Percentiles rank a stretch among this genome's conserved stretches.
These are phyloP conservation scores for Agriopis marginaria DNA, from an alignment of 2,888 invertebrate genomes.

Conservation along the genomic window DNA sequence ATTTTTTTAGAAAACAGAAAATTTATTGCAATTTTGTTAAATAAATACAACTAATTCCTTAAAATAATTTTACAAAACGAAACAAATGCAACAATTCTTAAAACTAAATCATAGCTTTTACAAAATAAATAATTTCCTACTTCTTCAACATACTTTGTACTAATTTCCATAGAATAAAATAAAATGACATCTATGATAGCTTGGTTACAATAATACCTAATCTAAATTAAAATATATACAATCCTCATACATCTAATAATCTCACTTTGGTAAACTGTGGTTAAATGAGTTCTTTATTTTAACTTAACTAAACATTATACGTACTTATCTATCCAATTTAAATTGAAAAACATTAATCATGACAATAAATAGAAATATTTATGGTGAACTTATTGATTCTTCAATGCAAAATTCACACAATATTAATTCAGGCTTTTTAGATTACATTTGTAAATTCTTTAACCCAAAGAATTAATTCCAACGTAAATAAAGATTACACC, in stretches of 20 bases:
- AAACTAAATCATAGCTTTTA: conserved; percentile 61
- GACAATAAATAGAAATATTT: neutral
- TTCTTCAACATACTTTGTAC: conserved; percentile 80
- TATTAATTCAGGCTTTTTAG: neutral
- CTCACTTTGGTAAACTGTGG: conserved; percentile 88
- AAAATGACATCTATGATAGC: conserved; percentile 39
- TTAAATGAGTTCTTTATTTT: conserved; percentile 69
- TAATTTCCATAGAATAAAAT: conserved; percentile 57
- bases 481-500: too few relatives aligned
- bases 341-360: conserved; percentile 24
- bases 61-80: conserved; percentile 79
- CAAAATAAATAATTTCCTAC: conserved; percentile 75
- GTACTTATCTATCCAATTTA: conserved; percentile 31
- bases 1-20: conserved; percentile 71
- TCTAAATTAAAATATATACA: conserved; percentile 62
- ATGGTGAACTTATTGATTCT: neutral
- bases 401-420: neutral
- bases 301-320: conserved; percentile 40
- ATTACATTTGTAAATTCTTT: neutral
- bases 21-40: conserved; percentile 75
- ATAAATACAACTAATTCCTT: conserved; percentile 81
- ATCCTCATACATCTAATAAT: conserved; percentile 78
- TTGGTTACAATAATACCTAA: conserved; percentile 42
- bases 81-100: conserved; percentile 83
- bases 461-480: too few relatives aligned